Base-by-base conservation (phyloP, 2,888 invertebrate species). In the Pantelozetes paolii region DNA sequence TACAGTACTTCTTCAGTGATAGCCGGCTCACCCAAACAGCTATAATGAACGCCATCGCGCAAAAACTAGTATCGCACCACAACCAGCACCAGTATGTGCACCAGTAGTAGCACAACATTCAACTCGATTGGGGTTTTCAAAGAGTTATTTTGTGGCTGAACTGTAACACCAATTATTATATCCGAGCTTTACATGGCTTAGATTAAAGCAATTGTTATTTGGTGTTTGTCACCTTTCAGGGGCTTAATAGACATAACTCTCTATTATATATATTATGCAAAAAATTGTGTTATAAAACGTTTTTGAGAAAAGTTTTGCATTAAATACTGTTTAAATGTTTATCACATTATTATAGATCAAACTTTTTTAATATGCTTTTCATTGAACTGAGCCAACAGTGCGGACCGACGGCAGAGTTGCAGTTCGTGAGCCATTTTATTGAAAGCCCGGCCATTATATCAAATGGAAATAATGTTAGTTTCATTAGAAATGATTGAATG, bases 81-180 rank as follows among this genome's bases (percentile, higher is more conserved):
- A n/a, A 50, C n/a, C 20, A 26, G 57, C 57, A 57, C 57, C 48
- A 48, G 28, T 57, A 57, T 26, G n/a, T 20, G 23, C 57, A 23
- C 26, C 69, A 69, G 42, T 69, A 45, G 26, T 64, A 64, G 36
- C 32, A 64, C 62, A 11, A 32, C 62, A 36, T 64, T 64, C n/a
- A 45, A 45, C 45, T 42, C 69, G 45, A 69, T 69, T 42, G 42
- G 26, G 40, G 42, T 42, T 69, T 69, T 26, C 40, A 69, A 69
- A 42, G 64, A 64, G 69, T 42, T 69, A 69, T 69, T 64, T 69
- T 69, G 69, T 69, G 69, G 69, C 69, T 69, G 20, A 1, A 69
- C 26, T 42, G 20, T 11, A 67, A 20, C 23, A 32, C 36, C 64
- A 40, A 64, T 40, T 64, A 64, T 36, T 36, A 40, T 64, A 32